Percentiles rank a stretch among this genome's conserved stretches.
phyloP scores from a whole-genome alignment of 1,140 invertebrate species.

The Choristoneura fumiferana region DNA sequence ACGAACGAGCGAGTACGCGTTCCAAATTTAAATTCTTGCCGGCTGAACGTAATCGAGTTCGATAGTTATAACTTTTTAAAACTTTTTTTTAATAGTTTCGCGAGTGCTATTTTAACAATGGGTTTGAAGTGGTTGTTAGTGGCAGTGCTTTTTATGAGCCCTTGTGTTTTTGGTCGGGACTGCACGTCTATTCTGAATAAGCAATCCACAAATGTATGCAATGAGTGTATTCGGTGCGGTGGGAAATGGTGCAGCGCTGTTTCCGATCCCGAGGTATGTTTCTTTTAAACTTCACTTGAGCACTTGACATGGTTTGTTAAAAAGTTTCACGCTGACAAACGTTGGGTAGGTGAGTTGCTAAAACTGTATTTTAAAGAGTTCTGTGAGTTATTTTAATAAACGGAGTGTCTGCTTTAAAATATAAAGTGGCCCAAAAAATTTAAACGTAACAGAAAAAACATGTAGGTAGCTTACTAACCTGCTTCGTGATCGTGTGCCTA shows the following conservation, averaged over 20 bases:
- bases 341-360: too few species aligned
- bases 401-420: too few species aligned
- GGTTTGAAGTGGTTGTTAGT: slow-evolving; percentile 45
- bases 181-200: slow-evolving; percentile 28
- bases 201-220: slow-evolving; percentile 35
- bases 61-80: background rate
- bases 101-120: slow-evolving; percentile 31
- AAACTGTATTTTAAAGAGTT: too few species aligned
- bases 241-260: slow-evolving; percentile 58
- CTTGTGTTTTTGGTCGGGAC: slow-evolving; percentile 43
- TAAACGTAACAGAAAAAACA: too few species aligned
- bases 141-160: slow-evolving; percentile 38
- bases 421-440: too few species aligned
- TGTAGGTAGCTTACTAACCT: too few species aligned
- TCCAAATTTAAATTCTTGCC: too few species aligned
- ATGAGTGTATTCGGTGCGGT: slow-evolving; percentile 60
- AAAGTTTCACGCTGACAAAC: slow-evolving; percentile 5
- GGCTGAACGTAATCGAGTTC: background rate
- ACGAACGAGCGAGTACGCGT: too few species aligned
- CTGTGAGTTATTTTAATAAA: too few species aligned
- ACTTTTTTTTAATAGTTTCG: background rate
- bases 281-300: slow-evolving; percentile 20
- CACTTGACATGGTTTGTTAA: slow-evolving; percentile 15
- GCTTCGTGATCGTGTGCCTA: too few species aligned
- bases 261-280: slow-evolving; percentile 44